Evolutionary conservation across 1,140 invertebrate genomes (phyloP).

Genomic region (Drosophila obscura): DNA sequence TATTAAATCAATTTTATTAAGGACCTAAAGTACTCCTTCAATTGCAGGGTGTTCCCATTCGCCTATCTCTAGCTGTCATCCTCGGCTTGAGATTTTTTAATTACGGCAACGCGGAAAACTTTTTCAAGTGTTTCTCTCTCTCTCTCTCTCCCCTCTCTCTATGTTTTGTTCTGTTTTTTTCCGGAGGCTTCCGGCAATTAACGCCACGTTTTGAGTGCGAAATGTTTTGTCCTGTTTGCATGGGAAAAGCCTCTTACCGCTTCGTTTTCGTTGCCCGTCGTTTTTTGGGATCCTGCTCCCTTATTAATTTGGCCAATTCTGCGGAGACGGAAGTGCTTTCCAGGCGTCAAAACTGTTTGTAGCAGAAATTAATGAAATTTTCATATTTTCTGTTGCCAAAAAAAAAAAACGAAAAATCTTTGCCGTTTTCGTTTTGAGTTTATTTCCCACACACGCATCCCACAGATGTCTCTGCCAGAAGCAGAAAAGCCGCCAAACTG

Average conservation of each 20-base stretch:
- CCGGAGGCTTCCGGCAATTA: conserved; percentile 64
- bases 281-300: conserved; percentile 28
- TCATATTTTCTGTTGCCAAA: conserved; percentile 37
- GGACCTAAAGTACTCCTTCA: no score
- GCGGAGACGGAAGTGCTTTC: conserved; percentile 53
- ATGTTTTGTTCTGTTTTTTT: conserved; percentile 44
- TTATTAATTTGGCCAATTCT: conserved; percentile 77
- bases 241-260: conserved; percentile 17
- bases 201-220: conserved; percentile 54
- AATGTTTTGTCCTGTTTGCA: conserved; percentile 48
- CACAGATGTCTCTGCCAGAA: conserved; percentile 45
- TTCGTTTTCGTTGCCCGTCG: conserved; percentile 24
- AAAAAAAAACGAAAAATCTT: conserved; percentile 8
- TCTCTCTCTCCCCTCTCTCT: conserved; percentile 36
- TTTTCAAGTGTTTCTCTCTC: conserved; percentile 55
- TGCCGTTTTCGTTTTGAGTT: conserved; percentile 6
- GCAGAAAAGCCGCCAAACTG: conserved; percentile 26
- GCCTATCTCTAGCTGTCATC: neutral
- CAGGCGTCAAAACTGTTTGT: conserved; percentile 23
- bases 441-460: conserved; percentile 68
- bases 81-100: conserved; percentile 46
- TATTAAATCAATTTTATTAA: neutral
- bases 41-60: conserved; percentile 10
- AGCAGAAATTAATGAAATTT: conserved; percentile 71
- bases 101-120: conserved; percentile 58